These are phyloP conservation scores for Apolygus lucorum DNA, from an alignment of 1,140 invertebrate species.

Conservation along the genomic window DNA sequence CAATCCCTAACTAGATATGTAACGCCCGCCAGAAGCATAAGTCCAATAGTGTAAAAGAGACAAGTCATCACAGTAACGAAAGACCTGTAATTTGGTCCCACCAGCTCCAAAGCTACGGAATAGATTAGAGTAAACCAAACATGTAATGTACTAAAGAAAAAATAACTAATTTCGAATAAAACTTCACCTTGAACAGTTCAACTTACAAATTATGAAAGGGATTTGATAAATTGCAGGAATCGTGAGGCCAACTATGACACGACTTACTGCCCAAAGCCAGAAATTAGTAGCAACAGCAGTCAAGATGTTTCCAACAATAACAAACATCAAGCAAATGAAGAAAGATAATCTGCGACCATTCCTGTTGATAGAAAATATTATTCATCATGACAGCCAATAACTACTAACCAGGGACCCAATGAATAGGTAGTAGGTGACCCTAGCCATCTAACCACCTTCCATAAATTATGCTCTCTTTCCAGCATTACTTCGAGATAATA, in stretches of 20 bases:
- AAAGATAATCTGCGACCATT: conserved; percentile 72
- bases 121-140: too few relatives aligned
- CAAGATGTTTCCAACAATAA: conserved; percentile 65
- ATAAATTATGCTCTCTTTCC: too few relatives aligned
- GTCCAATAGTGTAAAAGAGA: conserved; percentile 75
- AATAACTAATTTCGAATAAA: too few relatives aligned
- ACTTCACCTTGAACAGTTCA: not conserved
- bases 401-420: too few relatives aligned
- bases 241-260: conserved; percentile 72
- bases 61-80: conserved; percentile 86
- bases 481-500: too few relatives aligned
- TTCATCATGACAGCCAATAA: too few relatives aligned
- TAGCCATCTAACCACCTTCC: too few relatives aligned
- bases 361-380: too few relatives aligned
- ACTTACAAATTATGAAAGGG: conserved; percentile 86
- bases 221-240: conserved; percentile 91
- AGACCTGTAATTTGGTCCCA: conserved; percentile 80
- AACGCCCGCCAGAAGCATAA: conserved; percentile 69
- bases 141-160: too few relatives aligned
- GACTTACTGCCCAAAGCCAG: conserved; percentile 68
- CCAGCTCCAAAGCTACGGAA: conserved; percentile 76
- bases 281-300: conserved; percentile 66
- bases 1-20: conserved; percentile 76
- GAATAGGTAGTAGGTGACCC: too few relatives aligned
- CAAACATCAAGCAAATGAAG: conserved; percentile 66